Conservation (phyloP, 2,888 invertebrate genomes). For the Spisula subtruncata region DNA sequence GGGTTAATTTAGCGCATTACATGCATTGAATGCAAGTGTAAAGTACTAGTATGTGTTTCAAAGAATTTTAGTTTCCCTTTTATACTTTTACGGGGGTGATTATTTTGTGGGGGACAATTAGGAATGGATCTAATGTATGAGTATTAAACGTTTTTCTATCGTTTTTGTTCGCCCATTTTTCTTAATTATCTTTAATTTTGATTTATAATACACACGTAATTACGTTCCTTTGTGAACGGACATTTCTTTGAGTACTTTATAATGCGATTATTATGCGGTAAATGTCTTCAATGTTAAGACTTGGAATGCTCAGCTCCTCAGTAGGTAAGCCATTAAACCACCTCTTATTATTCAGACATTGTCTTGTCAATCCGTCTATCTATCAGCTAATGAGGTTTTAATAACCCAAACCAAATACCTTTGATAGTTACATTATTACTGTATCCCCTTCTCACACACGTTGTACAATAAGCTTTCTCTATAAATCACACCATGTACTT, state of each 20-base stretch:
- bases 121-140: neutral
- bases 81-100: no score
- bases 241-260: neutral
- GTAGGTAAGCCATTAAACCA: neutral
- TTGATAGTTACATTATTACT: neutral
- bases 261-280: neutral
- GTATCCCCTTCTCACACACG: neutral
- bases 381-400: neutral
- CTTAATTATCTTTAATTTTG: neutral
- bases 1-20: no score
- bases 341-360: no score
- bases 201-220: neutral
- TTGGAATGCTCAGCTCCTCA: neutral
- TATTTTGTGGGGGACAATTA: neutral
- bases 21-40: no score
- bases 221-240: neutral
- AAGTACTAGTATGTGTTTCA: no score
- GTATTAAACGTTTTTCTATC: neutral
- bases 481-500: no score
- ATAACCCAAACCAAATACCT: neutral
- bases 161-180: constrained; percentile 1
- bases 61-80: no score
- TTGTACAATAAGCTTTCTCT: no score
- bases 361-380: neutral
- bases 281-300: neutral